phyloP scores from a whole-genome alignment of 2,797 vertebrate species.

The Hydrolagus colliei region DNA sequence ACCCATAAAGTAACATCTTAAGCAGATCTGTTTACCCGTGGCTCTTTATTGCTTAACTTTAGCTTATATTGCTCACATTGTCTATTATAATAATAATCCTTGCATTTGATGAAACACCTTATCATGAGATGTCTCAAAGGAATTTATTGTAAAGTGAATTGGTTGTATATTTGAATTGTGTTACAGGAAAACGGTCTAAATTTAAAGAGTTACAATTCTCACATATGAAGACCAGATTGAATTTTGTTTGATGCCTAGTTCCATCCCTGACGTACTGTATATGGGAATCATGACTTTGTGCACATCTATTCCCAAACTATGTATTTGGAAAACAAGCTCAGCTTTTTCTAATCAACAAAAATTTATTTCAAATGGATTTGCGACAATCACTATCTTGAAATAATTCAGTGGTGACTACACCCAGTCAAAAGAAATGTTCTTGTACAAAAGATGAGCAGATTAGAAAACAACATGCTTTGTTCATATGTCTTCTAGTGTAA shows the following conservation, averaged over 20 bases:
- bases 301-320: background rate
- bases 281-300: background rate
- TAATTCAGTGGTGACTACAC: background rate
- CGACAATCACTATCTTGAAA: background rate
- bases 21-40: no score
- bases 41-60: no score
- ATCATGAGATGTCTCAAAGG: no score
- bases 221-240: background rate
- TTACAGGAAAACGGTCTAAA: background rate
- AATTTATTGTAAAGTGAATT: no score
- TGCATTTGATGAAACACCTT: no score
- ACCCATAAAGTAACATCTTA: no score
- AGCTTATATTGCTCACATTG: no score
- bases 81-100: no score
- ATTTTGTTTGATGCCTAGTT: background rate
- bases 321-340: slow-evolving; percentile 3
- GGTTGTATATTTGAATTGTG: no score
- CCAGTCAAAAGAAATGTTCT: background rate
- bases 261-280: background rate
- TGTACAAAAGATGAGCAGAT: background rate
- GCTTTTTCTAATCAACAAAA: background rate
- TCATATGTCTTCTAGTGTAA: background rate
- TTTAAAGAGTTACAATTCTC: background rate
- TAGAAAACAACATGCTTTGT: background rate
- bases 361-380: slow-evolving; percentile 13